Percentiles rank a stretch among this genome's conserved stretches.
phyloP scores from a whole-genome alignment of 1,140 invertebrate species.

The Drosophila repleta region DNA sequence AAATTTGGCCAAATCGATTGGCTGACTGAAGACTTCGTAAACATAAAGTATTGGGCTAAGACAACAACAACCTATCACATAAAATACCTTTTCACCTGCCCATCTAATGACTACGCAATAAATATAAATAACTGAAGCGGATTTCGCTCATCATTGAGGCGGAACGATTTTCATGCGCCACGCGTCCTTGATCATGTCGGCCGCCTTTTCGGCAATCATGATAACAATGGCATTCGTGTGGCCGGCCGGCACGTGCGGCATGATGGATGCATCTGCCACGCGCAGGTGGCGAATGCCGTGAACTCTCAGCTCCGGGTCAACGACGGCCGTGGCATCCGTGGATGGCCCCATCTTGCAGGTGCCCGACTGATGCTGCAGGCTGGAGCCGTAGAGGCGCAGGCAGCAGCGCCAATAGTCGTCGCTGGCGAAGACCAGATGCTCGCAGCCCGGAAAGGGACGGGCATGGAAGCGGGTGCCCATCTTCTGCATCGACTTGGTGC shows the following conservation, averaged over 20 bases:
- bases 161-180: conserved; percentile 81
- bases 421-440: conserved; percentile 85
- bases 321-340: conserved; percentile 88
- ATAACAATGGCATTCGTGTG: conserved; percentile 87
- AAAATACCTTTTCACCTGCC: conserved; percentile 25
- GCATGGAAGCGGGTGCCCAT: conserved; percentile 87
- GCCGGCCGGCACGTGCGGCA: conserved; percentile 87
- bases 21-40: conserved; percentile 7
- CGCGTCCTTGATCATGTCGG: conserved; percentile 86
- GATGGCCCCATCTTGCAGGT: conserved; percentile 92
- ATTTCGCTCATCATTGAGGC: background rate
- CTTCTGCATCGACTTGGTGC: conserved; percentile 86
- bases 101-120: conserved; percentile 56
- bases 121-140: conserved; percentile 36
- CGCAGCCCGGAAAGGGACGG: conserved; percentile 88
- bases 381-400: conserved; percentile 87
- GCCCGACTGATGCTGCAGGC: conserved; percentile 90
- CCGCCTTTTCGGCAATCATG: conserved; percentile 88
- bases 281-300: conserved; percentile 88
- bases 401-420: conserved; percentile 91
- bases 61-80: conserved; percentile 52
- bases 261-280: conserved; percentile 90
- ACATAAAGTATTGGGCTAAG: background rate
- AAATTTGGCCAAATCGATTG: conserved; percentile 5
- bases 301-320: conserved; percentile 89